Conservation (phyloP, 2,113 vertebrate species). For the Pachycephala philippinensis region DNA sequence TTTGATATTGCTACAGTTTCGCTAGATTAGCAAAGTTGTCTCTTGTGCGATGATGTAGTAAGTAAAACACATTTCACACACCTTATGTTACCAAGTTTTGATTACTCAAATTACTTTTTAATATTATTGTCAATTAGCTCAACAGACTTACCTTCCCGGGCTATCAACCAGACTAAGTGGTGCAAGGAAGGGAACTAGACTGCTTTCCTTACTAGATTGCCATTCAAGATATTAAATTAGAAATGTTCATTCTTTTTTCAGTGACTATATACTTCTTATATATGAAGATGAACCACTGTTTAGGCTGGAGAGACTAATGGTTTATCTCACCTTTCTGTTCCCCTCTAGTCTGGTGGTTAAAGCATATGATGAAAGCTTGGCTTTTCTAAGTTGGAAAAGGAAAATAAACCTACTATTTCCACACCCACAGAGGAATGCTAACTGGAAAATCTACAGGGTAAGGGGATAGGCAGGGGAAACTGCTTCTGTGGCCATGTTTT, state of each 20-base stretch:
- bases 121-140: not conserved
- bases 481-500: not conserved
- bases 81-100: not conserved
- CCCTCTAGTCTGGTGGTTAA: not conserved
- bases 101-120: not conserved
- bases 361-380: not conserved
- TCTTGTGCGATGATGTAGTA: not conserved
- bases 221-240: not conserved
- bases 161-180: not conserved
- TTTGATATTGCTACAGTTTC: not conserved
- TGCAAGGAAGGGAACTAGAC: not conserved
- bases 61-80: not conserved
- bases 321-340: not conserved
- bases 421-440: not conserved
- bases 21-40: not conserved
- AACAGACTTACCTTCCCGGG: not conserved
- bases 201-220: not conserved
- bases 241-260: not conserved
- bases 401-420: not conserved
- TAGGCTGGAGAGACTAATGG: not conserved
- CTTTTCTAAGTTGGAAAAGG: not conserved
- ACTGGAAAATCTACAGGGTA: not conserved
- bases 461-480: not conserved
- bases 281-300: not conserved
- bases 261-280: not conserved